Evolutionary conservation across 2,113 vertebrate species (phyloP).

Genomic region (Trogon surrucura): DNA sequence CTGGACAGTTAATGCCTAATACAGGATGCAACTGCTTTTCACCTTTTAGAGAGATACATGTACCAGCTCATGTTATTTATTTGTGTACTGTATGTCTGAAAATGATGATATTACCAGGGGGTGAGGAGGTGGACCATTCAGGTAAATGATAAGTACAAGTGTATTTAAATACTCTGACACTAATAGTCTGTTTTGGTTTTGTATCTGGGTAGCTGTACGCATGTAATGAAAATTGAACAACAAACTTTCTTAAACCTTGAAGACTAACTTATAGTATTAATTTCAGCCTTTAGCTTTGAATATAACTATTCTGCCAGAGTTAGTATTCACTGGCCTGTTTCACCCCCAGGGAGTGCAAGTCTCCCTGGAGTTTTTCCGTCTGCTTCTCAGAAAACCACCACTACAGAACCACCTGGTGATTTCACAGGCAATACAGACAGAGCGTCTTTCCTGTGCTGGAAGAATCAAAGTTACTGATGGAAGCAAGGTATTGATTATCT

Average conservation of each 20-base stretch:
- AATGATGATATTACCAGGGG: neutral
- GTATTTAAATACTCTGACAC: neutral
- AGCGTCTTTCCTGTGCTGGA: rapidly evolving
- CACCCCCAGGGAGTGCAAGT: neutral
- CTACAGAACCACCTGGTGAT: neutral
- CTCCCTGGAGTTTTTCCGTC: neutral
- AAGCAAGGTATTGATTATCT: neutral
- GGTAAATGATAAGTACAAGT: neutral
- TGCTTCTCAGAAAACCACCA: neutral
- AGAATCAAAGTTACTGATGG: neutral
- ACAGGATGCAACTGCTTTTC: neutral
- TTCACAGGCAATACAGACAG: neutral
- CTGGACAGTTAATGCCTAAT: neutral
- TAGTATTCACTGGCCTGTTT: neutral
- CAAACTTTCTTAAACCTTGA: neutral
- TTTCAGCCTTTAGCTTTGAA: neutral
- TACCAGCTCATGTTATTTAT: neutral
- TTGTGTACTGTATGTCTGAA: neutral
- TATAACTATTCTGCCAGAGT: neutral
- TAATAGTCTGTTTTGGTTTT: neutral
- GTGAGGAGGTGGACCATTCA: neutral
- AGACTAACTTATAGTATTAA: neutral
- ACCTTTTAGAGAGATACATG: neutral
- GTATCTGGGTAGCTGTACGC: neutral
- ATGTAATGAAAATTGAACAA: neutral